Percentiles rank a stretch among this genome's conserved stretches.
Evolutionary conservation across 2,888 invertebrate genomes (phyloP).

Genomic region (Drosophila anceps): DNA sequence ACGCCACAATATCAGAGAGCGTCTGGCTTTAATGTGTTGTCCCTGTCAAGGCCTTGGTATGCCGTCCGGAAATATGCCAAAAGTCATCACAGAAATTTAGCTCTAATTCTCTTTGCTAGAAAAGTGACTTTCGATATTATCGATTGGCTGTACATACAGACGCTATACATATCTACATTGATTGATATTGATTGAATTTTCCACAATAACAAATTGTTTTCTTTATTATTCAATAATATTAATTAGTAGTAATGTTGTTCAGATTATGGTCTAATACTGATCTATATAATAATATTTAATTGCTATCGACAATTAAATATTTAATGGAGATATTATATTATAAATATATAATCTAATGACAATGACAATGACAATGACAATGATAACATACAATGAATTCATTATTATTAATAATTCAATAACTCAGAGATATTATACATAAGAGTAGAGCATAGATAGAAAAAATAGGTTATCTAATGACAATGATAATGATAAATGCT

Average conservation of each 20-base stretch:
- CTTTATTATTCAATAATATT: background rate
- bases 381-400: no score
- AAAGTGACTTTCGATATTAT: background rate
- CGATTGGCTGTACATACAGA: background rate
- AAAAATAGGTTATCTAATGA: no score
- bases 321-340: background rate
- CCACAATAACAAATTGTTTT: background rate
- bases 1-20: slow-evolving; percentile 11
- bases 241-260: no score
- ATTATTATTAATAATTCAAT: no score
- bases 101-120: background rate
- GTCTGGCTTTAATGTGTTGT: slow-evolving; percentile 8
- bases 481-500: no score
- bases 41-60: slow-evolving; percentile 33
- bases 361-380: background rate
- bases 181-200: background rate
- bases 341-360: background rate
- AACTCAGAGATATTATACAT: no score
- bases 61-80: slow-evolving; percentile 32
- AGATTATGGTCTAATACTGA: background rate
- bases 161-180: no score
- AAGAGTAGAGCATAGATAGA: no score
- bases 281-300: background rate
- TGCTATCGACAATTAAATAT: background rate
- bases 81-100: background rate